Evolutionary conservation across 2,797 vertebrate species (phyloP).

Genomic region (Argentina silus): DNA sequence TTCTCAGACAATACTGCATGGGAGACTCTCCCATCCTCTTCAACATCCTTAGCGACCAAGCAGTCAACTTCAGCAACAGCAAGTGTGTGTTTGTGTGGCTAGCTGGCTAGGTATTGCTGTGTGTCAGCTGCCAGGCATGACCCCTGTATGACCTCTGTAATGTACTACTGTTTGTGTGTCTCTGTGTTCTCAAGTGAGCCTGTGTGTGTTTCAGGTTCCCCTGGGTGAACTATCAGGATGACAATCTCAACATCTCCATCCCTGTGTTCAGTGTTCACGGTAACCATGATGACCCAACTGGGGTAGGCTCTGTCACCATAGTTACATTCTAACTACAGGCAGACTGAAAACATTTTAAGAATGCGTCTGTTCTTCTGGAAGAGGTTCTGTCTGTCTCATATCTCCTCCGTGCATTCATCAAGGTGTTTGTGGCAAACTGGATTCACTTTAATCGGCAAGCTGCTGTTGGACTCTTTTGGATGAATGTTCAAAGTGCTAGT

Average conservation of each 20-base stretch:
- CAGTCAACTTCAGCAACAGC: conserved; percentile 93
- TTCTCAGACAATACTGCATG: conserved; percentile 93
- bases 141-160: too few species aligned
- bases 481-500: too few species aligned
- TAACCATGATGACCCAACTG: conserved; percentile 98
- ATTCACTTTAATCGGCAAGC: too few species aligned
- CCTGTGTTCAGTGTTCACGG: conserved; percentile 97
- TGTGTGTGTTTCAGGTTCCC: conserved; percentile 83
- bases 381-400: too few species aligned
- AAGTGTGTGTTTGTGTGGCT: conserved; percentile 72
- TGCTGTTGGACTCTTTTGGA: too few species aligned
- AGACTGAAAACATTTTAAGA: too few species aligned
- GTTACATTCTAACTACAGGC: neutral
- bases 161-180: neutral
- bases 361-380: too few species aligned
- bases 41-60: conserved; percentile 94
- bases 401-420: too few species aligned
- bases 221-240: conserved; percentile 97
- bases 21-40: conserved; percentile 91
- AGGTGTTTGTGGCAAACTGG: too few species aligned
- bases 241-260: conserved; percentile 95
- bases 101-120: too few species aligned
- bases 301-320: conserved; percentile 80
- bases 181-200: neutral
- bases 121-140: too few species aligned